A percentile compares a stretch with the other conserved stretches of the same genome.
These are phyloP conservation scores for Bombus pyrosoma DNA, from an alignment of 1,140 invertebrate species.

Conservation along the genomic window DNA sequence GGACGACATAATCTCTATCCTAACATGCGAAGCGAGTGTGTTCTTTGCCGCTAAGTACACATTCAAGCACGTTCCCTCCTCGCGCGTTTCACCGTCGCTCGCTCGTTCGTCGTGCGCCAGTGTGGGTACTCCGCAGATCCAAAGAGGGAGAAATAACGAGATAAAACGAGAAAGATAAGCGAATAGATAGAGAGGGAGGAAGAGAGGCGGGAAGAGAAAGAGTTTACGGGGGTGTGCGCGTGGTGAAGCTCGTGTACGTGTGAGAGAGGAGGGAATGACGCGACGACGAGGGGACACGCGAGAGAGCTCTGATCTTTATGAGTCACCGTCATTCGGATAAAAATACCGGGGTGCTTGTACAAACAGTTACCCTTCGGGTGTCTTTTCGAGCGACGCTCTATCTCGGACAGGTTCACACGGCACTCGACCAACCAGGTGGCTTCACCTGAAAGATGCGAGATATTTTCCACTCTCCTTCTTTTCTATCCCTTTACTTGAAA, in stretches of 20 bases:
- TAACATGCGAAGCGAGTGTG: conserved; percentile 68
- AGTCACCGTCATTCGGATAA: conserved; percentile 75
- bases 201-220: conserved; percentile 8
- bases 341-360: conserved; percentile 75
- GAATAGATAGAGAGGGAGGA: no score
- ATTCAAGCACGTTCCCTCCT: conserved; percentile 63
- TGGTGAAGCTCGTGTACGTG: conserved; percentile 27
- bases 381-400: conserved; percentile 63
- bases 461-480: background rate
- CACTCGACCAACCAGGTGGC: conserved; percentile 68
- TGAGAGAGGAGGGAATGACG: conserved; percentile 35
- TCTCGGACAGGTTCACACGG: conserved; percentile 69
- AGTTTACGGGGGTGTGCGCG: conserved; percentile 38
- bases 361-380: conserved; percentile 74
- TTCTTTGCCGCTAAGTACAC: conserved; percentile 74
- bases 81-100: background rate
- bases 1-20: conserved; percentile 74
- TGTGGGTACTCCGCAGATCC: background rate
- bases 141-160: background rate
- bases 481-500: conserved; percentile 2
- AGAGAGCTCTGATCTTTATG: conserved; percentile 73
- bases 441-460: conserved; percentile 62
- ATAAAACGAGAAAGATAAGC: background rate
- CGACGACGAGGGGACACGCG: conserved; percentile 46
- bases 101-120: background rate